A percentile compares a stretch with the other conserved stretches of the same genome.
Evolutionary conservation across 2,113 vertebrate species (phyloP).

Genomic region (Aldabrachelys gigantea): DNA sequence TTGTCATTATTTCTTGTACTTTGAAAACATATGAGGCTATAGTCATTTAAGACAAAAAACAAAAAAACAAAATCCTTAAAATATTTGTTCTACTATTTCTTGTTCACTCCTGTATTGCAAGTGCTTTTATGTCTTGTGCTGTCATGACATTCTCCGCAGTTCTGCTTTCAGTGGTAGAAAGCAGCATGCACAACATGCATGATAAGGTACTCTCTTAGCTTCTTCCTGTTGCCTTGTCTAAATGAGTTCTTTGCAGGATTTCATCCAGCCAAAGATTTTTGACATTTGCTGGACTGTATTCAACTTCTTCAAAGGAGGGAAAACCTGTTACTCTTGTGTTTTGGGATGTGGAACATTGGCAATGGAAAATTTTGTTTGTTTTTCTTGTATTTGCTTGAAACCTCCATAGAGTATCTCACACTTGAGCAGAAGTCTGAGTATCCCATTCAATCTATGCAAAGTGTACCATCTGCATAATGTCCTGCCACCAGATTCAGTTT

Average conservation of each 20-base stretch:
- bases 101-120: not conserved
- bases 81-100: not conserved
- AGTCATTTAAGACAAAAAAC: not conserved
- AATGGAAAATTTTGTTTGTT: not conserved
- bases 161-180: not conserved
- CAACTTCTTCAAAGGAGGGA: slow-evolving; percentile 18
- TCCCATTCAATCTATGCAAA: not conserved
- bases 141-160: accelerated
- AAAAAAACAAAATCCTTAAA: not conserved
- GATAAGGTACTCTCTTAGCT: not conserved
- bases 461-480: not conserved
- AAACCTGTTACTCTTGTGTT: not conserved
- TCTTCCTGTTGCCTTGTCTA: not conserved
- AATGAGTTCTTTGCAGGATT: slow-evolving; percentile 1
- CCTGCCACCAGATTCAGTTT: not conserved
- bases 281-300: not conserved
- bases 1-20: not conserved
- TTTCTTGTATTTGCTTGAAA: slow-evolving; percentile 14
- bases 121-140: not conserved
- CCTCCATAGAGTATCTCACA: not conserved
- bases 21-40: not conserved
- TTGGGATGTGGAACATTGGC: not conserved
- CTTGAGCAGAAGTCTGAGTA: slow-evolving; percentile 2
- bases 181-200: not conserved
- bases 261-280: not conserved